These are phyloP conservation scores for Drosophila setifemur DNA, from an alignment of 1,140 invertebrate species.

Conservation along the genomic window DNA sequence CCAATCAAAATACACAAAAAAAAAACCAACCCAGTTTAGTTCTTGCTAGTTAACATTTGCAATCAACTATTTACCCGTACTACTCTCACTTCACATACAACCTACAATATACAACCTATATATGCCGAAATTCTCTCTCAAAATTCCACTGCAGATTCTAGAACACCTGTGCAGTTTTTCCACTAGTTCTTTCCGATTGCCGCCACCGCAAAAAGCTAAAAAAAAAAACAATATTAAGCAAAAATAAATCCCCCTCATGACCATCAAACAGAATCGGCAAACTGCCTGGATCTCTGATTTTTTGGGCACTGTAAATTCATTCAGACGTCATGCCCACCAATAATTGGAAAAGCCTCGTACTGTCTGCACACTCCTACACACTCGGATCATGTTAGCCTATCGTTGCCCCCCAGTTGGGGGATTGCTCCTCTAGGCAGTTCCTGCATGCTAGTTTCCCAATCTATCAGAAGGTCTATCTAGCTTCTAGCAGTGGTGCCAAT, in stretches of 20 bases:
- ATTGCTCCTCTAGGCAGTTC: slow-evolving; percentile 21
- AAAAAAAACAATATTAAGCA: not conserved
- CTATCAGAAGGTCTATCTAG: slow-evolving; percentile 1
- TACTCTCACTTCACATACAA: slow-evolving; percentile 25
- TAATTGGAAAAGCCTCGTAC: slow-evolving; percentile 10
- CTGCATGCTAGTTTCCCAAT: slow-evolving; percentile 56
- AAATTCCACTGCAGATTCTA: slow-evolving; percentile 44
- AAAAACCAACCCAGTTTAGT: slow-evolving; percentile 45
- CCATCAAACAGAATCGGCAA: slow-evolving; percentile 14
- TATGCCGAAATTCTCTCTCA: slow-evolving; percentile 42
- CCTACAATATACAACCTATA: slow-evolving; percentile 21
- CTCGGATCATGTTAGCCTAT: slow-evolving; percentile 34
- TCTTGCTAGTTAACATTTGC: slow-evolving; percentile 59
- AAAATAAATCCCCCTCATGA: slow-evolving; percentile 13
- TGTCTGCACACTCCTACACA: slow-evolving; percentile 12
- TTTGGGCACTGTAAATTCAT: slow-evolving; percentile 8
- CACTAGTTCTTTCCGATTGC: slow-evolving; percentile 40
- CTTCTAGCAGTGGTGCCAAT: slow-evolving; percentile 9
- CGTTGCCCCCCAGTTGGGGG: slow-evolving; percentile 27
- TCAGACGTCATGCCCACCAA: not conserved
- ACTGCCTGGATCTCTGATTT: not conserved
- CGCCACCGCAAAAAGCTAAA: slow-evolving; percentile 3
- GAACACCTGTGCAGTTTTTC: slow-evolving; percentile 44
- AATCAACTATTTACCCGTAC: slow-evolving; percentile 36
- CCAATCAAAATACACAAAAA: slow-evolving; percentile 16